Percentiles rank a stretch among this genome's conserved stretches.
These are phyloP conservation scores for Oxyura jamaicensis DNA, from an alignment of 2,113 vertebrate species.

Conservation along the genomic window DNA sequence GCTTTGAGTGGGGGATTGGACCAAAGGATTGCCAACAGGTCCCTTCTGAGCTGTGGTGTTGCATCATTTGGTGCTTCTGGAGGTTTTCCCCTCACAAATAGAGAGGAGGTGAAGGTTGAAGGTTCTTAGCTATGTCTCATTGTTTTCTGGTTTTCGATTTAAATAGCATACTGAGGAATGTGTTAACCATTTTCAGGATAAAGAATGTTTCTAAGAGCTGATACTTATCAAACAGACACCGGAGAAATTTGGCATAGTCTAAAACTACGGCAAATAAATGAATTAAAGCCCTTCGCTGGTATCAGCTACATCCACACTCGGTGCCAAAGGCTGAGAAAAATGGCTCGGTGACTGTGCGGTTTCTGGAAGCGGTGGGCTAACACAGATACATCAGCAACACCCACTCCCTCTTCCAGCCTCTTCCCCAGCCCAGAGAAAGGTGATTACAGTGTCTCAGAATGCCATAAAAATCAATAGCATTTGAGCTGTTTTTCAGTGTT, in stretches of 20 bases:
- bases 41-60: background rate
- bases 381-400: background rate
- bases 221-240: background rate
- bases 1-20: background rate
- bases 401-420: background rate
- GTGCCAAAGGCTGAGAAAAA: background rate
- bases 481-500: background rate
- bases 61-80: background rate
- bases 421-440: background rate
- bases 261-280: slow-evolving; percentile 9
- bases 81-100: background rate
- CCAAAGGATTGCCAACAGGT: background rate
- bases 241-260: slow-evolving; percentile 18
- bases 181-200: background rate
- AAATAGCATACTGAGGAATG: background rate
- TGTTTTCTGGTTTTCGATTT: background rate
- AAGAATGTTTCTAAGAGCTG: slow-evolving; percentile 5
- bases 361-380: slow-evolving; percentile 23
- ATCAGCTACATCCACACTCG: background rate
- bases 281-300: background rate
- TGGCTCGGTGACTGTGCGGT: background rate
- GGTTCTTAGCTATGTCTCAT: background rate
- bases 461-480: background rate
- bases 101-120: background rate
- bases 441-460: background rate